Base-by-base conservation (phyloP, 2,113 vertebrate genomes). In the Motacilla alba region DNA sequence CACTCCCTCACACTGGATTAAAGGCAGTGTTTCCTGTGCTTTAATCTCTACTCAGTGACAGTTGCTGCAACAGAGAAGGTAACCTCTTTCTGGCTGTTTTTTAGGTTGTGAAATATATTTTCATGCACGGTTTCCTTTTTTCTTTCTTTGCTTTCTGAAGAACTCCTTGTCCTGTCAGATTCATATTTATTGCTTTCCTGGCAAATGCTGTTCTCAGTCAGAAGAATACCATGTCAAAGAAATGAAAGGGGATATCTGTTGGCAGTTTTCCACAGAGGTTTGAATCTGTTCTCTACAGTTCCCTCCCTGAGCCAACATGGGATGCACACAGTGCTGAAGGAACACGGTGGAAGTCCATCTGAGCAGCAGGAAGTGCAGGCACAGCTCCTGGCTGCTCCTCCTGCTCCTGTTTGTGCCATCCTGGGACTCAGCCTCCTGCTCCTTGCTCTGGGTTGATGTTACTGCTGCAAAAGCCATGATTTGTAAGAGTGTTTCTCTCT, bases 21-120 rank as follows among this genome's bases (percentile, higher is more conserved):
- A 94, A 95, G 80, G 69, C 58, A 75, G 6, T 67, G 60, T 41
- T 94, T 87, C 59, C 9, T 84, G 68, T 77, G 62, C 86, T 94
- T 94, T 92, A 78, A 89, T 90, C 88, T 75, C 47, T 55, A 4
- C 24, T n/a, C 33, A 28, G 44, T 92, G 90, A 62, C 88, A 94
- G 84, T 74, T 93, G 75, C 82, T 94, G 86, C 55, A 63, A 3
- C 73, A 89, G 69, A 58, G 75, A 46, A 89, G 18, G 52, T 75
- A 83, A 87, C 35, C 47, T 84, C 64, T 56, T 82, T 26, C 62
- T 80, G 79, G 27, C 89, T 84, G 43, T 41, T 86, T 55, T n/a
- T n/a, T 28, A 27, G 49, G 28, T 49, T 87, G 62, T 73, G 87
- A 73, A 89, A 52, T 3, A 1, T 6, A 23, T 86, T 90, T 82